Base-by-base conservation (phyloP, 2,797 vertebrate genomes). In the Odontamblyopus rebecca region DNA sequence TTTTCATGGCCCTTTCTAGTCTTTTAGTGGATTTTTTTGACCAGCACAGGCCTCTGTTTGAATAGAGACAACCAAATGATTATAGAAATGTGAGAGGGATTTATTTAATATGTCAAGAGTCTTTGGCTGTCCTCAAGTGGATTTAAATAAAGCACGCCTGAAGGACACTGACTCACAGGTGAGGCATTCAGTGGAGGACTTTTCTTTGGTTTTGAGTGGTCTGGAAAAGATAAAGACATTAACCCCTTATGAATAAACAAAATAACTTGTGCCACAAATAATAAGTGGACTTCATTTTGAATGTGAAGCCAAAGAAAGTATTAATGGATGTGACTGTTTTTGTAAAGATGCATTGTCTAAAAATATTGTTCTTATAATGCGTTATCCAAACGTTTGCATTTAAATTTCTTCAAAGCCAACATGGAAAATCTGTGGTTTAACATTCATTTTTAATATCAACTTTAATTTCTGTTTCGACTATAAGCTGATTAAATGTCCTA, bases 31-130 rank as follows among this genome's bases (percentile, higher is more conserved):
- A 27, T 44, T 2, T 72, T 70, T 5, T 9, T 74, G 82, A 83
- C 78, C 75, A 62, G 51, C 74, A 71, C 62, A 32, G 66, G 51
- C 62, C 19, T 60, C 60, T 48, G 68, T 82, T 72, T 88, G 85
- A 88, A 89, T 89, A 84, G 85, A 81, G 81, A 90, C 82, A 82
- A 86, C 88, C 86, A 69, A 80, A 85, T 88, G 85, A 85, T 84
- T 83, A 82, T 75, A 76, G 69, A 85, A 88, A 85, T 82, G 80
- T 79, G 61, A 35, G 68, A 71, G 77, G 85, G 82, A 86, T 88
- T 87, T 83, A 71, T 61, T 85, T 73, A 76, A 85, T 85, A 78
- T 91, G 82, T 82, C 82, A 62, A 53, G 88, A 88, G 89, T 86
- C 74, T 77, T 83, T 74, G 77, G 73, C 76, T 71, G 68, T 48